phyloP scores from a whole-genome alignment of 2,113 vertebrate genomes.

The Psammodynastes pulverulentus region DNA sequence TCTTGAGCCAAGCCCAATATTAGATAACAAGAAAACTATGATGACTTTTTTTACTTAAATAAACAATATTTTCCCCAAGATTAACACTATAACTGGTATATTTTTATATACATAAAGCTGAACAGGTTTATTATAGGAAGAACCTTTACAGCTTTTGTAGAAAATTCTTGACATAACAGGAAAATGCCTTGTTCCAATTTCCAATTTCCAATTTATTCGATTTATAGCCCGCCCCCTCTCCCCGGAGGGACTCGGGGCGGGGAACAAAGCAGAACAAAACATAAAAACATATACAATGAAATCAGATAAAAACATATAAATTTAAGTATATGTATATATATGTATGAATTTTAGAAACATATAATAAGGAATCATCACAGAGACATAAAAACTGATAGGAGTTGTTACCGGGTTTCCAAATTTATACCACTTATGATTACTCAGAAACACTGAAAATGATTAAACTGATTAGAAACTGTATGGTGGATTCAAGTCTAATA shows the following conservation, averaged over 20 bases:
- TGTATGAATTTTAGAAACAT: background rate
- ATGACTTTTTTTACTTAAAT: slow-evolving; percentile 57
- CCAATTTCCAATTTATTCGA: too few relatives aligned
- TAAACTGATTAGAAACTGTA: background rate
- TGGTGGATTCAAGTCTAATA: background rate
- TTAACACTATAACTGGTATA: slow-evolving; percentile 36
- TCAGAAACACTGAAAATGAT: background rate
- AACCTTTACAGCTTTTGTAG: background rate
- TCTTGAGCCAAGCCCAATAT: slow-evolving; percentile 56
- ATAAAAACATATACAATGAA: too few relatives aligned
- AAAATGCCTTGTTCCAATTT: background rate
- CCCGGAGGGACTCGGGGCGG: too few relatives aligned
- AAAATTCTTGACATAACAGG: background rate
- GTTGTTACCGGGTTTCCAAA: background rate
- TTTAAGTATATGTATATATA: too few relatives aligned
- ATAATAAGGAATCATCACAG: background rate
- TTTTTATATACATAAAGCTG: slow-evolving; percentile 32
- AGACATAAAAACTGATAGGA: background rate
- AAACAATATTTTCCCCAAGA: slow-evolving; percentile 45
- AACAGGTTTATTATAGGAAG: slow-evolving; percentile 16
- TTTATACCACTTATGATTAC: background rate
- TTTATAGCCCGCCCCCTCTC: too few relatives aligned
- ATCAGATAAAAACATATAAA: too few relatives aligned
- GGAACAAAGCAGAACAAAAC: too few relatives aligned
- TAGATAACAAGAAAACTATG: slow-evolving; percentile 65